phyloP scores from a whole-genome alignment of 1,140 invertebrate genomes.

The Lepidurus couesii region DNA sequence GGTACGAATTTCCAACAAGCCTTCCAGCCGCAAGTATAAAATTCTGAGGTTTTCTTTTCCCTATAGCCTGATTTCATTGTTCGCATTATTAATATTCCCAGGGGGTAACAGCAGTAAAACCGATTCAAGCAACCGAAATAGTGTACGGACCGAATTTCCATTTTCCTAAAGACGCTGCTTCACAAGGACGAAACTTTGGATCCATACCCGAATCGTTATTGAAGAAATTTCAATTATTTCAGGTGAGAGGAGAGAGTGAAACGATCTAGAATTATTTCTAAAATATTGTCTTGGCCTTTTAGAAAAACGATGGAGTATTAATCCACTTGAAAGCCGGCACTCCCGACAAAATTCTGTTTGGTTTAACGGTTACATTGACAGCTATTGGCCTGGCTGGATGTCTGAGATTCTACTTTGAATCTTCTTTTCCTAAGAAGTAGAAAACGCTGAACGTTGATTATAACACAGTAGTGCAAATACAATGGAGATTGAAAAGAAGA shows the following conservation, averaged over 20 bases:
- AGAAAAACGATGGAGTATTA: conserved; percentile 53
- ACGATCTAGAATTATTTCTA: no score
- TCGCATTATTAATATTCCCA: not conserved
- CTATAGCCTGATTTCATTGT: not conserved
- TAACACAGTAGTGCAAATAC: not conserved
- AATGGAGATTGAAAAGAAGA: not conserved
- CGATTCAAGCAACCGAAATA: not conserved
- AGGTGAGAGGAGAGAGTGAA: not conserved
- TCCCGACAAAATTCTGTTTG: conserved; percentile 53
- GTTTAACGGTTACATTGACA: conserved; percentile 46
- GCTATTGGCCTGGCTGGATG: conserved; percentile 45
- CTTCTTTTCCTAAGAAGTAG: conserved; percentile 43
- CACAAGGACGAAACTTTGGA: not conserved
- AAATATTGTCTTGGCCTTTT: conserved; percentile 29
- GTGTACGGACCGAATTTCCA: not conserved
- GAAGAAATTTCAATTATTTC: not conserved
- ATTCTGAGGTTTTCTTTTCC: not conserved
- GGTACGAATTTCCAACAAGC: not conserved
- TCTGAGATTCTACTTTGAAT: conserved; percentile 43
- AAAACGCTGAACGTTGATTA: not conserved
- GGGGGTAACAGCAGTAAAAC: not conserved
- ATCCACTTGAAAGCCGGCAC: conserved; percentile 55
- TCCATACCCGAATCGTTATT: not conserved
- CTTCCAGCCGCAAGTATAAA: not conserved
- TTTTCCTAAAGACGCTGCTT: not conserved